A percentile compares a stretch with the other conserved stretches of the same genome.
Evolutionary conservation across 2,113 vertebrate genomes (phyloP).

Genomic region (Oreotrochilus melanogaster): DNA sequence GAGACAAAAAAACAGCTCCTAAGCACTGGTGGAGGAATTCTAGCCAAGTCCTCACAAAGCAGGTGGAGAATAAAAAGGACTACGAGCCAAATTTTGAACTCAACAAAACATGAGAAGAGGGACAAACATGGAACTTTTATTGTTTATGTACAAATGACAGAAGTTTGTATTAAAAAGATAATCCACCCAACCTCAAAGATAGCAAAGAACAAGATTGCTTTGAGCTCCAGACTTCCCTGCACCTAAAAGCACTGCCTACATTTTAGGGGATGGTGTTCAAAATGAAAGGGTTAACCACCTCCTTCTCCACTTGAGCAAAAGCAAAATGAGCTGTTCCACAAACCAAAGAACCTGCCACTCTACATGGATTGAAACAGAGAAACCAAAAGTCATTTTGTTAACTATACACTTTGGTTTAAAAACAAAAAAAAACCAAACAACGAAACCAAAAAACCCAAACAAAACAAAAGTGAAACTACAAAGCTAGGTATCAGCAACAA

Average conservation of each 20-base stretch:
- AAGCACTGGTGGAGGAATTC: background rate
- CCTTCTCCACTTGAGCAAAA: slow-evolving; percentile 1
- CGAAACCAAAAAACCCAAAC: background rate
- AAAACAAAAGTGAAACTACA: slow-evolving; percentile 35
- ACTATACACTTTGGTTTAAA: background rate
- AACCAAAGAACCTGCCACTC: slow-evolving; percentile 34
- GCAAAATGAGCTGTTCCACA: slow-evolving; percentile 18
- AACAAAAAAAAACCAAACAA: background rate
- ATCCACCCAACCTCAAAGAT: slow-evolving; percentile 1
- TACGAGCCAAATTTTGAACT: background rate
- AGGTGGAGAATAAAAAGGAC: background rate
- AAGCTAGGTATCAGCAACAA: slow-evolving; percentile 32
- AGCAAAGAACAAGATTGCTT: background rate
- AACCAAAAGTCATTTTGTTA: background rate
- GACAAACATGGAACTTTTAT: slow-evolving; percentile 70
- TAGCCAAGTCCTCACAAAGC: background rate
- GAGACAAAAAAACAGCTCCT: background rate
- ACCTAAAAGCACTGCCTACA: background rate
- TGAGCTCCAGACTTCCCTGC: slow-evolving; percentile 41
- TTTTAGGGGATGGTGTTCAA: background rate
- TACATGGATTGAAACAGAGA: background rate
- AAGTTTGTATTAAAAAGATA: slow-evolving; percentile 68
- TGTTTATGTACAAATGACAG: slow-evolving; percentile 77
- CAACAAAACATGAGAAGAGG: slow-evolving; percentile 46
- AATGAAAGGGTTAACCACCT: background rate